These are phyloP conservation scores for Halictus rubicundus DNA, from an alignment of 1,140 invertebrate species.

Conservation along the genomic window DNA sequence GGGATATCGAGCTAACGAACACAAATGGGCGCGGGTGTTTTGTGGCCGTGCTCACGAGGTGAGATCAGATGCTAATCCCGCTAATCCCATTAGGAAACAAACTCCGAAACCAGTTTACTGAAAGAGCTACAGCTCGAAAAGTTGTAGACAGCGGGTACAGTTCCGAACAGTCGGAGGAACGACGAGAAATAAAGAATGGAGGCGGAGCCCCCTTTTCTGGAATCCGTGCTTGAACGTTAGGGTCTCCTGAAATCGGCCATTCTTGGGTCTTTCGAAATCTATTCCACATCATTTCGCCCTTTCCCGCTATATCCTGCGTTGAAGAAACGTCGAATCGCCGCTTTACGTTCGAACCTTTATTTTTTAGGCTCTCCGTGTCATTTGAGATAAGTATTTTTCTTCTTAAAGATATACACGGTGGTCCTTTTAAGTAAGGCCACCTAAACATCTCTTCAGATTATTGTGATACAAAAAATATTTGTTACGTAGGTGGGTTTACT, in stretches of 20 bases:
- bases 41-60: constrained; percentile 5
- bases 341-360: too few species aligned
- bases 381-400: too few species aligned
- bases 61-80: constrained; percentile 65
- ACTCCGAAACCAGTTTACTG: constrained; percentile 65
- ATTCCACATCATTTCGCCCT: too few species aligned
- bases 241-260: constrained; percentile 4
- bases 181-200: constrained; percentile 32
- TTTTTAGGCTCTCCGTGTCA: too few species aligned
- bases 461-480: too few species aligned
- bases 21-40: constrained; percentile 23
- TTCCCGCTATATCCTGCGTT: too few species aligned
- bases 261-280: background rate
- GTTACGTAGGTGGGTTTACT: too few species aligned
- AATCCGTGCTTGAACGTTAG: constrained; percentile 9
- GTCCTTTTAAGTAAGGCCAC: too few species aligned
- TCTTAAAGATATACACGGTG: too few species aligned
- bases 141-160: constrained; percentile 53
- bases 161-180: constrained; percentile 15
- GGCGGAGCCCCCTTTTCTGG: constrained; percentile 6
- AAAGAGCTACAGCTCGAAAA: constrained; percentile 54
- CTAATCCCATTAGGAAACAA: constrained; percentile 69
- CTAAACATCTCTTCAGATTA: too few species aligned
- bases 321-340: too few species aligned
- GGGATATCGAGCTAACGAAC: constrained; percentile 54